A percentile compares a stretch with the other conserved stretches of the same genome.
Evolutionary conservation across 53 echinoderm and acorn worm species (phyloP).

Genomic region (Echinarachnius parma): DNA sequence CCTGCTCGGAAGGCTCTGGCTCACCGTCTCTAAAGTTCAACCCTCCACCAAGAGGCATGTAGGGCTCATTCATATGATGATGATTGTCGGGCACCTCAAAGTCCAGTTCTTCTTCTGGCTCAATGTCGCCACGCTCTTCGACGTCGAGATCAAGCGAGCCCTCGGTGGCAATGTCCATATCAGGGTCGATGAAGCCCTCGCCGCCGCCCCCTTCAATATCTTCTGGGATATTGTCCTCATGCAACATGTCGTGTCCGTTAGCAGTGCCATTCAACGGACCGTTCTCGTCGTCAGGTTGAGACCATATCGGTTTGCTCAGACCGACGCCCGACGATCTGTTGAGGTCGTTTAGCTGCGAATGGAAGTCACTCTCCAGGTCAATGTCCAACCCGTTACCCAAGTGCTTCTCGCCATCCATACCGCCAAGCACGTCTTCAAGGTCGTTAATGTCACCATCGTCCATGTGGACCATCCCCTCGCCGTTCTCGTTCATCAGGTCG

Average conservation of each 20-base stretch:
- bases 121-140: constrained; percentile 22
- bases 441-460: background rate
- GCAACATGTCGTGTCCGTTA: constrained; percentile 2
- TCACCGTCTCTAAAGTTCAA: constrained; percentile 23
- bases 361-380: constrained; percentile 20
- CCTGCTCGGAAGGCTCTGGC: constrained; percentile 11
- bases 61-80: background rate
- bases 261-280: background rate
- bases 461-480: constrained; percentile 14
- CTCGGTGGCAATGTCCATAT: constrained; percentile 24
- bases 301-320: constrained; percentile 6
- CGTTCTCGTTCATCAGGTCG: constrained; percentile 1
- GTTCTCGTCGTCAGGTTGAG: constrained; percentile 2
- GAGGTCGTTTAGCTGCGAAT: constrained; percentile 31
- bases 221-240: background rate
- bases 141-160: constrained; percentile 26
- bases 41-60: constrained; percentile 5
- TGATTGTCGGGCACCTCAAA: constrained; percentile 11
- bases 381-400: constrained; percentile 23
- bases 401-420: background rate
- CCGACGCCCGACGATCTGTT: constrained; percentile 14
- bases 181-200: constrained; percentile 5
- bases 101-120: constrained; percentile 18
- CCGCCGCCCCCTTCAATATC: constrained; percentile 1
- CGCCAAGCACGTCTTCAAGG: background rate